Evolutionary conservation across 2,113 vertebrate genomes (phyloP).

Genomic region (Panurus biarmicus): DNA sequence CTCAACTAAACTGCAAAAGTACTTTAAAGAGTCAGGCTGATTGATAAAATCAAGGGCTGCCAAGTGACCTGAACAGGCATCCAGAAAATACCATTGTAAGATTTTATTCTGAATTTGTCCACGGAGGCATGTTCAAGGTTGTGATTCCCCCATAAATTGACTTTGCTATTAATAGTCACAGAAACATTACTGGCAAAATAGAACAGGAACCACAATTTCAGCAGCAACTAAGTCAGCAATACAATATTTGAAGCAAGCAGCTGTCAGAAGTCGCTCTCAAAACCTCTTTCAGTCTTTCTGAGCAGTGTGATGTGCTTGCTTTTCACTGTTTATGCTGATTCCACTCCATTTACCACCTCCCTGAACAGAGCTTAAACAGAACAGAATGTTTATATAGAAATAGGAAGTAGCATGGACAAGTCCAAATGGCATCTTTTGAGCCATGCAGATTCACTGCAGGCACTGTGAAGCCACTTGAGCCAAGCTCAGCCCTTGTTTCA

Average conservation of each 20-base stretch:
- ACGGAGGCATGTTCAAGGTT: background rate
- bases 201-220: background rate
- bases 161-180: background rate
- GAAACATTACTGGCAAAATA: background rate
- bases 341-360: background rate
- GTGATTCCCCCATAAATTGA: background rate
- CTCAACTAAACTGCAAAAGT: background rate
- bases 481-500: background rate
- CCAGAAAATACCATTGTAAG: background rate
- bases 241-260: background rate
- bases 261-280: background rate
- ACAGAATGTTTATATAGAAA: background rate
- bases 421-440: background rate
- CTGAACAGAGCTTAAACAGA: background rate
- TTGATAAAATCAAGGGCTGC: background rate
- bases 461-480: background rate
- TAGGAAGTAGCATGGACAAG: background rate
- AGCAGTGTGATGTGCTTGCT: background rate
- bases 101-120: background rate
- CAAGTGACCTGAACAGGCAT: background rate
- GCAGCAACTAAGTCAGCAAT: background rate
- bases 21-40: background rate
- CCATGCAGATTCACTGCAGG: background rate
- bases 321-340: background rate
- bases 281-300: background rate